phyloP scores from a whole-genome alignment of 92 coral and sea anemone genomes.

The Epizoanthus ramosus region DNA sequence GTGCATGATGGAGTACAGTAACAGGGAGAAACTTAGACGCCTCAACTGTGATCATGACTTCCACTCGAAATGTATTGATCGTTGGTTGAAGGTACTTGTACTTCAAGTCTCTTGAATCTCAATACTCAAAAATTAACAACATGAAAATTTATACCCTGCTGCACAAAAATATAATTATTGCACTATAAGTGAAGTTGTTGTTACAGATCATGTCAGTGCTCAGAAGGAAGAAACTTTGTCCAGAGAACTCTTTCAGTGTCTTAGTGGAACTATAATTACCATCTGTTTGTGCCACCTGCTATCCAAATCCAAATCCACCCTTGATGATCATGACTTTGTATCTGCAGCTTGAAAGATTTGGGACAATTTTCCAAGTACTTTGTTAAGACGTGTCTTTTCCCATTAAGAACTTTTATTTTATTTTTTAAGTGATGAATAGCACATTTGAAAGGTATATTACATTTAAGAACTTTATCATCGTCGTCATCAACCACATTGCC shows the following conservation, averaged over 20 bases:
- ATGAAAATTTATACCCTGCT: background rate
- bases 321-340: no score
- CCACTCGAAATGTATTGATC: constrained; percentile 97
- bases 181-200: background rate
- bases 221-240: background rate
- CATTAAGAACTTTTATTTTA: no score
- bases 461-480: no score
- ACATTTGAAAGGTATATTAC: no score
- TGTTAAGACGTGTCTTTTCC: no score
- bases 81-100: constrained; percentile 87
- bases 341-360: no score
- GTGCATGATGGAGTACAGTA: constrained; percentile 95
- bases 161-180: constrained; percentile 4
- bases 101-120: background rate
- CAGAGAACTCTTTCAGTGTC: no score
- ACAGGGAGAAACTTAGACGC: constrained; percentile 89
- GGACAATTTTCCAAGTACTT: background rate
- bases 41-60: constrained; percentile 94
- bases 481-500: no score
- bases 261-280: no score
- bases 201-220: background rate
- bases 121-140: background rate
- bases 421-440: no score
- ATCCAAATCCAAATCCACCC: background rate
- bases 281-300: background rate